Conservation (phyloP, 2,888 invertebrate species). For the Falcaria lacertinaria region DNA sequence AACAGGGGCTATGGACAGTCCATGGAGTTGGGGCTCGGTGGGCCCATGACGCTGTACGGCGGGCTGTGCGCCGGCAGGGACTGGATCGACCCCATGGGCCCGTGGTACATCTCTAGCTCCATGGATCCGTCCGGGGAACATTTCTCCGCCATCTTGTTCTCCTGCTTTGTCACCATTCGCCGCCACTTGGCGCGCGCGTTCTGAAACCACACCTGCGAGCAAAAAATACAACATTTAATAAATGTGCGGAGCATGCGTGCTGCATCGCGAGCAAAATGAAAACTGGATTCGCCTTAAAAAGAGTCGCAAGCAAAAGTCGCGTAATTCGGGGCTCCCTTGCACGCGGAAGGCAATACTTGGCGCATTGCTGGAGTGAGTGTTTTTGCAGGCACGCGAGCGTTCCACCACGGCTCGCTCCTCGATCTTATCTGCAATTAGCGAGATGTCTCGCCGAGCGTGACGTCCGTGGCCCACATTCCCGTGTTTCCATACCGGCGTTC, state of each 20-base stretch:
- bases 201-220: slow-evolving; percentile 95
- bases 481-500: slow-evolving; percentile 15
- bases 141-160: slow-evolving; percentile 86
- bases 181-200: slow-evolving; percentile 97
- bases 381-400: slow-evolving; percentile 50
- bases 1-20: slow-evolving; percentile 84
- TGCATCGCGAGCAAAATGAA: slow-evolving; percentile 43
- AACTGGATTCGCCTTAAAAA: slow-evolving; percentile 39
- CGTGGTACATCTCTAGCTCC: slow-evolving; percentile 82
- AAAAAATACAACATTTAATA: slow-evolving; percentile 46
- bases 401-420: slow-evolving; percentile 19
- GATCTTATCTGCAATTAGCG: slow-evolving; percentile 65
- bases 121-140: slow-evolving; percentile 83
- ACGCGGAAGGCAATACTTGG: slow-evolving; percentile 39
- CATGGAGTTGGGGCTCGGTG: slow-evolving; percentile 85
- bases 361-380: slow-evolving; percentile 26
- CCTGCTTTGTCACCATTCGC: slow-evolving; percentile 90
- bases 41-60: slow-evolving; percentile 83
- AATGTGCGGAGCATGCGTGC: slow-evolving; percentile 27
- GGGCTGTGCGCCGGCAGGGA: slow-evolving; percentile 85
- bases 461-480: slow-evolving; percentile 37
- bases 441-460: slow-evolving; percentile 43
- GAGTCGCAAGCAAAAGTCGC: slow-evolving; percentile 11
- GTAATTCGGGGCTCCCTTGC: slow-evolving; percentile 18
- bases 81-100: slow-evolving; percentile 83